Conservation (phyloP, 2,797 vertebrate genomes). For the Choloepus didactylus region DNA sequence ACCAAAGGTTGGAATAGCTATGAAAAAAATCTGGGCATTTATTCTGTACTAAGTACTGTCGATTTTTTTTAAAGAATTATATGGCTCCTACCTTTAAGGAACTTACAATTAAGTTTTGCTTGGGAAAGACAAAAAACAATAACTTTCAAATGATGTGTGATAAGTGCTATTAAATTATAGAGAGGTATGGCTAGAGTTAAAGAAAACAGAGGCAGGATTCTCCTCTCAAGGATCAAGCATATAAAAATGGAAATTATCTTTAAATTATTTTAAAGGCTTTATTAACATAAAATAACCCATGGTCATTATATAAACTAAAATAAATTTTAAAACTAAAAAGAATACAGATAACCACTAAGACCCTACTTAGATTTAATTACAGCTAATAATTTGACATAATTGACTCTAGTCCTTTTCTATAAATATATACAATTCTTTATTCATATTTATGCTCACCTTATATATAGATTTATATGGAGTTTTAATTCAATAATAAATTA, state of each 20-base stretch:
- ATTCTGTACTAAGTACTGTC: neutral
- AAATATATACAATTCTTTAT: neutral
- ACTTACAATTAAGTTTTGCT: neutral
- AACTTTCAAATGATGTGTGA: neutral
- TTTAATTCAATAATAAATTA: neutral
- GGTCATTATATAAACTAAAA: neutral
- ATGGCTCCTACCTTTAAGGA: neutral
- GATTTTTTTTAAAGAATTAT: neutral
- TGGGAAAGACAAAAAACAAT: neutral
- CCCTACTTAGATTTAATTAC: neutral
- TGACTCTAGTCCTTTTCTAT: neutral
- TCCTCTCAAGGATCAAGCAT: neutral
- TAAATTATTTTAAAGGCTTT: neutral
- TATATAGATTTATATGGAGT: neutral
- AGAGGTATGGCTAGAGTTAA: neutral
- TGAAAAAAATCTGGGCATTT: neutral
- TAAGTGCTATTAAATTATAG: neutral
- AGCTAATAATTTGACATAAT: neutral
- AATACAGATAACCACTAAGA: neutral
- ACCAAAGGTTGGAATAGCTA: neutral
- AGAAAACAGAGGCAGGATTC: neutral
- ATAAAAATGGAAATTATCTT: neutral
- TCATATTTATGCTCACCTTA: neutral
- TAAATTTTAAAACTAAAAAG: neutral
- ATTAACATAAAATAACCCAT: neutral